phyloP scores from a whole-genome alignment of 2,113 vertebrate genomes.

The Silurus meridionalis region DNA sequence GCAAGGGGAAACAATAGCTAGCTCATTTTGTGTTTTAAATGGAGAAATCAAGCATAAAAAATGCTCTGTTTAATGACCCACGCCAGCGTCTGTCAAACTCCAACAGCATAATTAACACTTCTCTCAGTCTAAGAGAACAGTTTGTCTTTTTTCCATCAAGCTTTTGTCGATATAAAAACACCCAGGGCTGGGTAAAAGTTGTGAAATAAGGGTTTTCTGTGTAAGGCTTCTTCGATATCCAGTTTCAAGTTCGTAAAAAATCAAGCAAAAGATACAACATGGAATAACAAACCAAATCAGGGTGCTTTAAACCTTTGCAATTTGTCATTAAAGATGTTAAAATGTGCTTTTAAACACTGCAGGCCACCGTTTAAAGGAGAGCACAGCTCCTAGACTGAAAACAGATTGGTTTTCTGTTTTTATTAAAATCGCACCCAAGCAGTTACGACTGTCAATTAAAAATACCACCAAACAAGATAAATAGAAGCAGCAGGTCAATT shows the following conservation, averaged over 20 bases:
- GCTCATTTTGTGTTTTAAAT: conserved; percentile 40
- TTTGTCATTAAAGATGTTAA: not conserved
- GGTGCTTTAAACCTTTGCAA: not conserved
- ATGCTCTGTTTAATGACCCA: conserved; percentile 36
- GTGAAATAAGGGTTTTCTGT: not conserved
- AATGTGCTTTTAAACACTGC: not conserved
- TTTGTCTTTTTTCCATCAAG: conserved; percentile 6
- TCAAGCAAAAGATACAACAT: not conserved
- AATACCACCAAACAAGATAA: not conserved
- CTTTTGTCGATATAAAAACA: conserved; percentile 3
- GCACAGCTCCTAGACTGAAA: not conserved
- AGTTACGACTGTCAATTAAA: not conserved
- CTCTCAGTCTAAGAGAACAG: not conserved
- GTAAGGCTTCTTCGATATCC: not conserved
- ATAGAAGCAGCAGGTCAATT: not conserved
- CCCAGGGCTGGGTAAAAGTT: not conserved
- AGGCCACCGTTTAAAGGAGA: not conserved
- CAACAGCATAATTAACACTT: conserved; percentile 31
- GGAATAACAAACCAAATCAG: not conserved
- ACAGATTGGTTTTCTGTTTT: not conserved
- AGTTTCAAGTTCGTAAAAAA: not conserved
- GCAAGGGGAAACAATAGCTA: conserved; percentile 37
- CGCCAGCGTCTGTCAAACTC: conserved; percentile 12
- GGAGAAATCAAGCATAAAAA: conserved; percentile 45
- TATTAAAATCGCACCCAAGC: not conserved